These are phyloP conservation scores for Daktulosphaira vitifoliae DNA, from an alignment of 1,140 invertebrate genomes.

Conservation along the genomic window DNA sequence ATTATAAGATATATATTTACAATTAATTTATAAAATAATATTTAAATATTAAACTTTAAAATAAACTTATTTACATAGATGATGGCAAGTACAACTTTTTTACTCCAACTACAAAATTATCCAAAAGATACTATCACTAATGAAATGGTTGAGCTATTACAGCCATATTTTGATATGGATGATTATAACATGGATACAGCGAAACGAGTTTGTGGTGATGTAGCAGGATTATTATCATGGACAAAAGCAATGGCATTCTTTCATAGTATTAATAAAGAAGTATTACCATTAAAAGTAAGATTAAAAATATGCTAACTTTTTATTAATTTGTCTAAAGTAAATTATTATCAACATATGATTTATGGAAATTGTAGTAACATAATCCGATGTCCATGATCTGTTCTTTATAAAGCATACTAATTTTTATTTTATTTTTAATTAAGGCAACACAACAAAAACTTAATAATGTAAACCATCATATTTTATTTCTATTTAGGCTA, in stretches of 20 bases:
- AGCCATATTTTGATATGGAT: constrained; percentile 86
- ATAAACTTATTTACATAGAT: constrained; percentile 49
- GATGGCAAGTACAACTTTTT: constrained; percentile 93
- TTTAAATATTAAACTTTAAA: too few species aligned
- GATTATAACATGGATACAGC: constrained; percentile 97
- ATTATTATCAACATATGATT: neutral
- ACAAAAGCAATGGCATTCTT: constrained; percentile 96
- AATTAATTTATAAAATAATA: neutral
- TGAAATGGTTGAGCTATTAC: constrained; percentile 87
- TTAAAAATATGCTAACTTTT: too few species aligned
- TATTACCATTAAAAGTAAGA: constrained; percentile 76
- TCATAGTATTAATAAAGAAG: constrained; percentile 93
- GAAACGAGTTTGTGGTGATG: constrained; percentile 89
- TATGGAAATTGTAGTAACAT: neutral
- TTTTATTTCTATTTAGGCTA: too few species aligned
- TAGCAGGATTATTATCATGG: constrained; percentile 92
- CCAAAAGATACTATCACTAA: constrained; percentile 96
- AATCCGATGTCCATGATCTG: too few species aligned
- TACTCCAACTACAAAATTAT: constrained; percentile 85
- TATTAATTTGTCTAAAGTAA: neutral
- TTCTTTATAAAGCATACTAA: too few species aligned
- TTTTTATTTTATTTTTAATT: too few species aligned
- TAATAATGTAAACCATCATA: too few species aligned
- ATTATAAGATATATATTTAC: neutral
- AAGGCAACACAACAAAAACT: too few species aligned